phyloP scores from a whole-genome alignment of 2,113 vertebrate genomes.

The Mormyrus iriodes region DNA sequence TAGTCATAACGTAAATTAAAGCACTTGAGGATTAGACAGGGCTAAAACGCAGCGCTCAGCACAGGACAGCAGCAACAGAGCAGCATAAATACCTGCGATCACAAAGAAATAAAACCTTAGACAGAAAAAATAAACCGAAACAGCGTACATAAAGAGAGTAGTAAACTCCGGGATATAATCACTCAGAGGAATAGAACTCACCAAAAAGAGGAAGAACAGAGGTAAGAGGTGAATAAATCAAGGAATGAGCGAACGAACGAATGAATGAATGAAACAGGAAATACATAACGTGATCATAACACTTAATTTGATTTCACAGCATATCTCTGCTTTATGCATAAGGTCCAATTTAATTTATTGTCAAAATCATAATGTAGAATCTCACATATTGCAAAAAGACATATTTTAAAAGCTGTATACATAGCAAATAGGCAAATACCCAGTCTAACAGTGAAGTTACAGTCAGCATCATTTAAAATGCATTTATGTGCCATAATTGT shows the following conservation, averaged over 20 bases:
- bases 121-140: background rate
- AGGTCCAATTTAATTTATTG: background rate
- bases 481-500: background rate
- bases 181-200: background rate
- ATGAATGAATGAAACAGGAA: background rate
- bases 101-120: background rate
- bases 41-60: background rate
- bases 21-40: background rate
- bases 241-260: background rate
- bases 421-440: background rate
- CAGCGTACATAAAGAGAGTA: background rate
- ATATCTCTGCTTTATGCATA: background rate
- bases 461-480: background rate
- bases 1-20: background rate
- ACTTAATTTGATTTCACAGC: background rate
- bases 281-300: background rate
- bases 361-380: background rate
- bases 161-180: background rate
- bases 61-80: background rate
- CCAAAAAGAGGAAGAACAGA: background rate
- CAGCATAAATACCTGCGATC: background rate
- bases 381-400: background rate
- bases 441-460: background rate
- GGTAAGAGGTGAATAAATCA: background rate
- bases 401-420: background rate